These are phyloP conservation scores for Bombyx mori DNA, from an alignment of 1,140 invertebrate species.

Conservation along the genomic window DNA sequence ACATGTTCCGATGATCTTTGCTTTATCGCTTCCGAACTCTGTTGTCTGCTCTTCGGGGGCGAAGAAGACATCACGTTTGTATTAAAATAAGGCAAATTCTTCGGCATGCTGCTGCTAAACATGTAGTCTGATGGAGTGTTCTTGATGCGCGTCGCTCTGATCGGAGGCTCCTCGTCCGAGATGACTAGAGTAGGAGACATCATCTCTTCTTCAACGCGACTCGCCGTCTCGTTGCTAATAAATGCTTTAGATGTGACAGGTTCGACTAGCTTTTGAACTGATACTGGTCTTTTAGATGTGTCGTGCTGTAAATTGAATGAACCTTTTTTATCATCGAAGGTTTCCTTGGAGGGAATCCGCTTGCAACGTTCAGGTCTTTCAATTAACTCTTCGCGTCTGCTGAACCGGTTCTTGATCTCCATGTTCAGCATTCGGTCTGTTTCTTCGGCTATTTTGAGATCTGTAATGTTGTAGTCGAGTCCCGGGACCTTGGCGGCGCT, in stretches of 20 bases:
- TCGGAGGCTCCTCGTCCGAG: constrained; percentile 41
- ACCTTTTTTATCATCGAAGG: constrained; percentile 48
- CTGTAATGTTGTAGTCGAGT: constrained; percentile 61
- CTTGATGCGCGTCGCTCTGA: constrained; percentile 43
- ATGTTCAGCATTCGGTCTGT: constrained; percentile 60
- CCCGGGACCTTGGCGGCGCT: constrained; percentile 57
- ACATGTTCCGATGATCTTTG: constrained; percentile 46
- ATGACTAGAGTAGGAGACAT: constrained; percentile 32
- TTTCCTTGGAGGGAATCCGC: constrained; percentile 48
- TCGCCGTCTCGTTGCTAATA: constrained; percentile 45
- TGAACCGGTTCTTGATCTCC: constrained; percentile 53
- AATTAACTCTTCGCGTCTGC: constrained; percentile 49
- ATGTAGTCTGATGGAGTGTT: constrained; percentile 40
- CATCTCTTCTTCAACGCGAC: constrained; percentile 36
- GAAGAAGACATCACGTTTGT: constrained; percentile 43
- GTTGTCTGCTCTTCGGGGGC: constrained; percentile 38
- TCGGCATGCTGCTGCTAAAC: constrained; percentile 61
- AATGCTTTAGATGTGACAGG: constrained; percentile 56
- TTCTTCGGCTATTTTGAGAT: constrained; percentile 68
- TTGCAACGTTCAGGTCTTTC: constrained; percentile 44
- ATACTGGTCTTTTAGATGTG: constrained; percentile 48
- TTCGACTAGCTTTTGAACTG: constrained; percentile 51
- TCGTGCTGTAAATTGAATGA: constrained; percentile 49
- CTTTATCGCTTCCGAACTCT: constrained; percentile 57
- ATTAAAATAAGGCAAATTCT: constrained; percentile 58